Base-by-base conservation (phyloP, 1,140 invertebrate species). In the Heliconius hewitsoni region DNA sequence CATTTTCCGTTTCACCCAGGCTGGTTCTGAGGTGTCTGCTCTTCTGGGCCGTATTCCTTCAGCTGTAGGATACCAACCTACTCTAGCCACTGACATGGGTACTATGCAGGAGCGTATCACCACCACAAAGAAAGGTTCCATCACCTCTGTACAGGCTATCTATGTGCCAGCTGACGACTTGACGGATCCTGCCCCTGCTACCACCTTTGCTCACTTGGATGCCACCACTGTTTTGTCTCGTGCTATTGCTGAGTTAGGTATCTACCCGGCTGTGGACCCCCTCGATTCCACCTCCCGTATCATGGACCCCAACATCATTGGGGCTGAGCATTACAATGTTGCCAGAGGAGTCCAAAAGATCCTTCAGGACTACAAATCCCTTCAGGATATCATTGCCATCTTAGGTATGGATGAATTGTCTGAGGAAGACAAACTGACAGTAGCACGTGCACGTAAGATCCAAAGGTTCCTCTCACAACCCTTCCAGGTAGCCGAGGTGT, bases 1-100 rank as follows among this genome's bases (percentile, higher is more conserved):
- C 96, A 99, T 99, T 96, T 99, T 99, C 97, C 97, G 99, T 95
- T 99, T 99, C 95, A 99, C 99, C 78, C 99, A 99, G 95, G 99
- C 99, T 93, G 99, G 99, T 96, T 99, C 99, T 72, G 99, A 99
- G 95, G 93, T 98, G 90, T 99, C 98, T 90, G 98, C 98, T 86
- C 95, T 99, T 95, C 93, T 99, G 94, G 99, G 99, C 96, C 98
- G 99, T 98, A 99, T 99, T 93, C 99, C 99, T 84, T 99, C 99
- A 73, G 99, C 99, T 95, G 98, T 99, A 93, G 99, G 99, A 96
- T 99, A 99, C 93, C 98, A 99, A 92, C 98, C 98, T 80, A 99
- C 99, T 76, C 46, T 81, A 6, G 79, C 79, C 34, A 81, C 79
- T 39, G 79, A 81, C 79, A 81, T 99, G 99, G 99, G 99, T 98